Evolutionary conservation across 2,797 vertebrate species (phyloP).

Genomic region (Microctenopoma steveboyesi): DNA sequence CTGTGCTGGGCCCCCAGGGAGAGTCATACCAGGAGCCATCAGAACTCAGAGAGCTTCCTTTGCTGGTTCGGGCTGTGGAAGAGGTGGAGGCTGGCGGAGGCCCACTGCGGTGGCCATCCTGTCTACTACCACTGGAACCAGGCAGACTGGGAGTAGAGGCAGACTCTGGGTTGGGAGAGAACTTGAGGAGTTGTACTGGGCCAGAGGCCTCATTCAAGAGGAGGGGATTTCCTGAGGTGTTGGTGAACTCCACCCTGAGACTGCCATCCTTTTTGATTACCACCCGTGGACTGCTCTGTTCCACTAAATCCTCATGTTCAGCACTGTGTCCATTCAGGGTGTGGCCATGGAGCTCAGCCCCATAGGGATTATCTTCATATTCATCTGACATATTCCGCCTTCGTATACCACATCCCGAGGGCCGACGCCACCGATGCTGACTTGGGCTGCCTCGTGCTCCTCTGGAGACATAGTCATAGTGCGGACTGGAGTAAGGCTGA

Average conservation of each 20-base stretch:
- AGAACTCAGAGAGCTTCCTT: slow-evolving; percentile 93
- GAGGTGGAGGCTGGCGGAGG: slow-evolving; percentile 81
- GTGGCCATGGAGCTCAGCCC: slow-evolving; percentile 80
- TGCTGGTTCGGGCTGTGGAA: slow-evolving; percentile 89
- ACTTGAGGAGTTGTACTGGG: slow-evolving; percentile 93
- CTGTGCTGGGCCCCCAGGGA: slow-evolving; percentile 89
- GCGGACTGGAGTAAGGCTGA: slow-evolving; percentile 87
- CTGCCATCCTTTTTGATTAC: slow-evolving; percentile 93
- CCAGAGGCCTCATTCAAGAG: slow-evolving; percentile 81
- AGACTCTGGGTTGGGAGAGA: slow-evolving; percentile 87
- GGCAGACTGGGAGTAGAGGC: slow-evolving; percentile 78
- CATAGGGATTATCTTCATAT: slow-evolving; percentile 80
- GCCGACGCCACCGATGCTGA: slow-evolving; percentile 62
- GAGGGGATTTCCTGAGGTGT: slow-evolving; percentile 76
- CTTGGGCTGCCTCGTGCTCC: slow-evolving; percentile 71
- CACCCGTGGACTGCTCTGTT: slow-evolving; percentile 90
- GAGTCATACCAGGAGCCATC: slow-evolving; percentile 96
- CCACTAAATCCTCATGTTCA: slow-evolving; percentile 76
- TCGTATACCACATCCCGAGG: slow-evolving; percentile 73
- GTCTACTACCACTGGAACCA: slow-evolving; percentile 75
- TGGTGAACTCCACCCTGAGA: slow-evolving; percentile 93
- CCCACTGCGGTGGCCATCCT: slow-evolving; percentile 70
- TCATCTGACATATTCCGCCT: slow-evolving; percentile 77
- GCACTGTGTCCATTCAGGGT: slow-evolving; percentile 80
- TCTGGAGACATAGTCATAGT: slow-evolving; percentile 82